phyloP scores from a whole-genome alignment of 2,113 vertebrate genomes.

The Macroglossus sobrinus region DNA sequence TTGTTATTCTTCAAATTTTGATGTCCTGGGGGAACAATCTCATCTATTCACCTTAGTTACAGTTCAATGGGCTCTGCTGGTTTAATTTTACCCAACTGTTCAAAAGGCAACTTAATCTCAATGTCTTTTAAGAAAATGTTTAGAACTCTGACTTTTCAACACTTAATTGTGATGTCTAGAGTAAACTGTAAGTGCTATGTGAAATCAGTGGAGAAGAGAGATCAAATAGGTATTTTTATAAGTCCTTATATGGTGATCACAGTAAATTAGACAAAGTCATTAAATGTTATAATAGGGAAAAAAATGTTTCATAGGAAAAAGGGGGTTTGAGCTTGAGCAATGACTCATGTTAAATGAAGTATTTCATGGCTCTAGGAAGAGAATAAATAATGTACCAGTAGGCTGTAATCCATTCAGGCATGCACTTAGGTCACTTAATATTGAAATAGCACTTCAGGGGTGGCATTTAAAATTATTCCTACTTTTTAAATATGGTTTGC shows the following conservation, averaged over 20 bases:
- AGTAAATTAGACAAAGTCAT: neutral
- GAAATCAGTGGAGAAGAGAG: neutral
- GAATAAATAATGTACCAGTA: neutral
- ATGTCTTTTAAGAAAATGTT: neutral
- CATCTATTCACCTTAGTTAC: neutral
- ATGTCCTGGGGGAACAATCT: neutral
- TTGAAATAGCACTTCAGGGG: neutral
- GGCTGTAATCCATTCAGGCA: neutral
- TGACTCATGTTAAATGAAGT: neutral
- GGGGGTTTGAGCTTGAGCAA: neutral
- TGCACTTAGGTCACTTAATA: neutral
- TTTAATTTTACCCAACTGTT: neutral
- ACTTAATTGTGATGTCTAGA: neutral
- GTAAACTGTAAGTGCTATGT: neutral
- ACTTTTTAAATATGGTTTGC: neutral
- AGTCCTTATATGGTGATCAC: neutral
- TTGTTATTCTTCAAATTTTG: neutral
- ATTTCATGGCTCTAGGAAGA: neutral
- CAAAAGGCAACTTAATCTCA: neutral
- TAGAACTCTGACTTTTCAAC: neutral
- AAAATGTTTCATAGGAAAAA: neutral
- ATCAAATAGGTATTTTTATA: neutral
- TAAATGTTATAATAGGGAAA: neutral
- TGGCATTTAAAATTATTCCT: neutral
- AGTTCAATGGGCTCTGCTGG: neutral